Percentiles rank a stretch among this genome's conserved stretches.
Evolutionary conservation across 2,797 vertebrate genomes (phyloP).

Genomic region (Loris lydekkerianus): DNA sequence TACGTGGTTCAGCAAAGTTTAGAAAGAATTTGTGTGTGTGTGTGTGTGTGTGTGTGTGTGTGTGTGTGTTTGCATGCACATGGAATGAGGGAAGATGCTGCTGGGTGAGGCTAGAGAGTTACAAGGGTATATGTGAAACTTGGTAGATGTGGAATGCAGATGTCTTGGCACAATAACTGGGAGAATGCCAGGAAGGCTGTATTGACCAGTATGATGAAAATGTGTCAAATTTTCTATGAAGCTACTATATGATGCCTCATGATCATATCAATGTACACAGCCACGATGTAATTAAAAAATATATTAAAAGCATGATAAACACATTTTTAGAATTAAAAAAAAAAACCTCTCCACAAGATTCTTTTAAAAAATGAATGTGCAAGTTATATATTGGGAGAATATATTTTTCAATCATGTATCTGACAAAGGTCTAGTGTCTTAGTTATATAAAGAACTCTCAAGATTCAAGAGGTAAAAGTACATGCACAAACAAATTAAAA

Average conservation of each 20-base stretch:
- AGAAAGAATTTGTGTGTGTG: neutral
- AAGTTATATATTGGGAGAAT: neutral
- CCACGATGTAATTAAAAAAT: no score
- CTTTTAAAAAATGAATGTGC: neutral
- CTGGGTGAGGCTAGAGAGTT: no score
- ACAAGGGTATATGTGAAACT: no score
- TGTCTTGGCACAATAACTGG: no score
- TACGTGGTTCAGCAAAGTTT: neutral
- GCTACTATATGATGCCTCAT: no score
- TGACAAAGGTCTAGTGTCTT: neutral
- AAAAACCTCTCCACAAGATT: neutral
- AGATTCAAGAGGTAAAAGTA: neutral
- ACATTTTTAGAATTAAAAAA: neutral
- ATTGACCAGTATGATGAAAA: no score
- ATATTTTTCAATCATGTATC: neutral
- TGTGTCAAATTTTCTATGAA: no score
- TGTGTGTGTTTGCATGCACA: neutral
- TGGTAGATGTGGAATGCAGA: no score
- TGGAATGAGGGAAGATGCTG: neutral
- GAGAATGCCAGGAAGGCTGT: no score
- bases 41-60: neutral
- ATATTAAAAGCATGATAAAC: neutral
- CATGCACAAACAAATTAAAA: neutral
- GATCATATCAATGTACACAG: no score
- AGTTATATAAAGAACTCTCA: neutral